phyloP scores from a whole-genome alignment of 2,888 invertebrate genomes.

The Drosophila pseudotalamancana region DNA sequence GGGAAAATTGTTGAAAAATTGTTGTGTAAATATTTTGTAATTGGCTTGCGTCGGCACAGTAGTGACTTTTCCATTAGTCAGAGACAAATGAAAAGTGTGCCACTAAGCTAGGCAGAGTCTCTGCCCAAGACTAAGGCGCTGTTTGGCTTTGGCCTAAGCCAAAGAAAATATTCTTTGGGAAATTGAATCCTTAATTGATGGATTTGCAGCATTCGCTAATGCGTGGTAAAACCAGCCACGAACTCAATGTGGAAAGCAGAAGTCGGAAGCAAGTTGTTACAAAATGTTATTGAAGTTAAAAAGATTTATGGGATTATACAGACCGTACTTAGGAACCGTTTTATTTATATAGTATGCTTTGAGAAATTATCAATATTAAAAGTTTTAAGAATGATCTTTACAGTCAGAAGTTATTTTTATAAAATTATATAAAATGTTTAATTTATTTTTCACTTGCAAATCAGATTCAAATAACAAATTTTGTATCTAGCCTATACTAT shows the following conservation, averaged over 20 bases:
- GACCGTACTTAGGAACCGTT: too few species aligned
- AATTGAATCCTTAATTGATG: slow-evolving; percentile 38
- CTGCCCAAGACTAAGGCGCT: slow-evolving; percentile 28
- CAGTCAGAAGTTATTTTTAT: too few species aligned
- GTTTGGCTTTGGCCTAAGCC: slow-evolving; percentile 34
- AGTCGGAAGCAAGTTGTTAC: not conserved
- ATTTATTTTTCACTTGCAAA: too few species aligned
- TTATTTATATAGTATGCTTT: too few species aligned
- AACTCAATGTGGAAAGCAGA: slow-evolving; percentile 25
- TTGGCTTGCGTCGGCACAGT: slow-evolving; percentile 60
- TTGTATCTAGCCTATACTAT: not conserved
- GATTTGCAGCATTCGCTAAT: slow-evolving; percentile 25
- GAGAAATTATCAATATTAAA: too few species aligned
- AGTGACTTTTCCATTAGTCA: slow-evolving; percentile 29
- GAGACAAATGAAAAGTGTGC: slow-evolving; percentile 37
- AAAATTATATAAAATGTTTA: too few species aligned
- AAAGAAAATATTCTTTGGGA: slow-evolving; percentile 7
- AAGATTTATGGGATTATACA: too few species aligned
- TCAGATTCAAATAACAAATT: too few species aligned
- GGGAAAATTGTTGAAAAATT: slow-evolving; percentile 59
- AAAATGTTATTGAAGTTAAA: not conserved
- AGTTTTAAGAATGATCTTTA: too few species aligned
- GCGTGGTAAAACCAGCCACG: slow-evolving; percentile 46
- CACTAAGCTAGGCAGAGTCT: slow-evolving; percentile 33
- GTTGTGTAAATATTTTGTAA: slow-evolving; percentile 72